Percentiles rank a stretch among this genome's conserved stretches.
phyloP scores from a whole-genome alignment of 2,113 vertebrate species.

The Gnathonemus longibarbis region DNA sequence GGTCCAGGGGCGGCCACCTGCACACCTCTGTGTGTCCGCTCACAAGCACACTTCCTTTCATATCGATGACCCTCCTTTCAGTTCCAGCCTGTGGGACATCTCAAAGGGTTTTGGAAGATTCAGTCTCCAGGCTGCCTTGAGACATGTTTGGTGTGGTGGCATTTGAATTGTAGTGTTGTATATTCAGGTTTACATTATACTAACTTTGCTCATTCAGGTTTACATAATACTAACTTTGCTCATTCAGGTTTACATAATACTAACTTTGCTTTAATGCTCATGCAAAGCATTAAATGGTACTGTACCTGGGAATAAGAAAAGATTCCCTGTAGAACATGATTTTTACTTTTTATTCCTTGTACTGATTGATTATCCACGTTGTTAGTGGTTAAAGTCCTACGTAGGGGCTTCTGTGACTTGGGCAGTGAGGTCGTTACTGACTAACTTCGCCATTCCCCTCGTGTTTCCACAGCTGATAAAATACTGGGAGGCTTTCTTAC shows the following conservation, averaged over 20 bases:
- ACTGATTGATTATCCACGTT: neutral
- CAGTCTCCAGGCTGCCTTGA: neutral
- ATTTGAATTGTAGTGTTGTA: neutral
- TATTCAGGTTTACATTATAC: neutral
- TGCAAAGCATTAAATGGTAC: neutral
- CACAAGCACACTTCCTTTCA: neutral
- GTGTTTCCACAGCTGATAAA: constrained; percentile 80
- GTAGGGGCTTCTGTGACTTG: neutral
- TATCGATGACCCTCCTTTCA: neutral
- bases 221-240: neutral
- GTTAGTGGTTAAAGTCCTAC: neutral
- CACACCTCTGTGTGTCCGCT: neutral
- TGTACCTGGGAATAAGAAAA: neutral
- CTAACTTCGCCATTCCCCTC: neutral
- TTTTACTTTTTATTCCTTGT: neutral
- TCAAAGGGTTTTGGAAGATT: neutral
- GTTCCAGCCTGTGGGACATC: neutral
- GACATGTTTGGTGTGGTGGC: neutral
- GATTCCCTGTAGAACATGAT: neutral
- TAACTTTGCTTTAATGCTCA: neutral
- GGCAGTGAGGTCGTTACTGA: neutral
- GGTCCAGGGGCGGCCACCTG: neutral
- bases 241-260: neutral
- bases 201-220: neutral
- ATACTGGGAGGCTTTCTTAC: constrained; percentile 97